Percentiles rank a stretch among this genome's conserved stretches.
phyloP scores from a whole-genome alignment of 2,797 vertebrate species.

The Atherinosoma microstoma region DNA sequence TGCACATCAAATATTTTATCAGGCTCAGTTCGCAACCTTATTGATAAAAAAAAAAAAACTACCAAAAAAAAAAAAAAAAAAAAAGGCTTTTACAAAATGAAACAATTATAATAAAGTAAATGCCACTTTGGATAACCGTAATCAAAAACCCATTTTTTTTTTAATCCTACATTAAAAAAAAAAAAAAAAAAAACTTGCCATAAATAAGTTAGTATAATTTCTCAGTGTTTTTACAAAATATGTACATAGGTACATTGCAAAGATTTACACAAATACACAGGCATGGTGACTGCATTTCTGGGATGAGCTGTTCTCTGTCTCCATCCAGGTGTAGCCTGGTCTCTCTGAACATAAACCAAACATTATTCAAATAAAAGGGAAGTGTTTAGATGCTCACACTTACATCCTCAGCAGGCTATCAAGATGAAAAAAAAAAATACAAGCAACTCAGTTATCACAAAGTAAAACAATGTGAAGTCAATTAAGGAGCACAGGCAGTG shows the following conservation, averaged over 20 bases:
- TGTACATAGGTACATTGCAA: slow-evolving; percentile 86
- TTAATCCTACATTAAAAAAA: slow-evolving; percentile 85
- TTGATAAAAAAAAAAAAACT: slow-evolving; percentile 64
- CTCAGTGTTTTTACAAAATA: slow-evolving; percentile 98
- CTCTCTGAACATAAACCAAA: slow-evolving; percentile 60
- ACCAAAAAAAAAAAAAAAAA: slow-evolving; percentile 68
- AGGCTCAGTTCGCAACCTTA: slow-evolving; percentile 99
- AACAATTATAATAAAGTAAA: slow-evolving; percentile 87
- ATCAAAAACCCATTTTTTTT: slow-evolving; percentile 84
- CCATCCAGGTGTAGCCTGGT: slow-evolving; percentile 72
- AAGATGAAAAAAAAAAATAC: slow-evolving; percentile 28
- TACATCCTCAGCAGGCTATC: slow-evolving; percentile 78
- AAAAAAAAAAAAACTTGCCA: slow-evolving; percentile 86
- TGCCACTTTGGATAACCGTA: slow-evolving; percentile 94
- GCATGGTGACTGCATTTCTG: slow-evolving; percentile 77
- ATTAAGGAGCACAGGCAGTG: slow-evolving; percentile 50
- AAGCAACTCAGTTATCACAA: slow-evolving; percentile 70
- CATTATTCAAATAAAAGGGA: slow-evolving; percentile 61
- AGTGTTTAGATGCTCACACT: slow-evolving; percentile 72
- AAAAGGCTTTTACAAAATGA: slow-evolving; percentile 92
- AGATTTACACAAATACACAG: slow-evolving; percentile 86
- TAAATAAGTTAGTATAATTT: slow-evolving; percentile 99
- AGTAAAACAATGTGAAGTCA: slow-evolving; percentile 79
- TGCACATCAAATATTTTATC: slow-evolving; percentile 87
- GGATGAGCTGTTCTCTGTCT: slow-evolving; percentile 68